phyloP scores from a whole-genome alignment of 2,797 vertebrate species.

The Myotis vivesi region DNA sequence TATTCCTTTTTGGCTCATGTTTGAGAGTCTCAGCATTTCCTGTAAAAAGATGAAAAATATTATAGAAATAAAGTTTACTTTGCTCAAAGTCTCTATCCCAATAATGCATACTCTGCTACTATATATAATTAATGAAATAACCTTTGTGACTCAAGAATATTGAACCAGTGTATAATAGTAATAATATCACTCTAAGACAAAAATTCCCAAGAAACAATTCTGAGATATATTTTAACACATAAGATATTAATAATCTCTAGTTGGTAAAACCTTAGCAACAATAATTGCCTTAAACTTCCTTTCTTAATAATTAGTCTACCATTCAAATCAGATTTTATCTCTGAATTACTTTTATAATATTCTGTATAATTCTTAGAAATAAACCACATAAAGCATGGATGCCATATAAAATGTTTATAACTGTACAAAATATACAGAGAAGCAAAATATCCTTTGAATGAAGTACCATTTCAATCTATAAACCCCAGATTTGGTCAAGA shows the following conservation, averaged over 20 bases:
- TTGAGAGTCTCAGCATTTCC: constrained; percentile 97
- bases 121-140: constrained; percentile 26
- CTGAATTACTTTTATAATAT: constrained; percentile 49
- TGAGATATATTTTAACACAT: constrained; percentile 40
- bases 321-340: constrained; percentile 28
- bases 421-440: background rate
- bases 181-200: constrained; percentile 14
- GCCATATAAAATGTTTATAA: constrained; percentile 1
- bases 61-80: constrained; percentile 19
- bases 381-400: constrained; percentile 39
- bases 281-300: background rate
- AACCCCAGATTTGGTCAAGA: background rate
- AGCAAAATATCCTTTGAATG: constrained; percentile 25
- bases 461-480: constrained; percentile 7
- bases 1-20: constrained; percentile 90
- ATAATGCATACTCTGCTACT: background rate
- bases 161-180: constrained; percentile 18
- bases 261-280: constrained; percentile 32
- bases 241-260: constrained; percentile 40
- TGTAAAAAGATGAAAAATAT: constrained; percentile 76
- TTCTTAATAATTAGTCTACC: constrained; percentile 18
- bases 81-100: constrained; percentile 1
- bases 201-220: constrained; percentile 54
- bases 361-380: constrained; percentile 46
- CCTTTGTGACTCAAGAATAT: constrained; percentile 22